A percentile compares a stretch with the other conserved stretches of the same genome.
Evolutionary conservation across 2,797 vertebrate species (phyloP).

Genomic region (Myotis pilosus): DNA sequence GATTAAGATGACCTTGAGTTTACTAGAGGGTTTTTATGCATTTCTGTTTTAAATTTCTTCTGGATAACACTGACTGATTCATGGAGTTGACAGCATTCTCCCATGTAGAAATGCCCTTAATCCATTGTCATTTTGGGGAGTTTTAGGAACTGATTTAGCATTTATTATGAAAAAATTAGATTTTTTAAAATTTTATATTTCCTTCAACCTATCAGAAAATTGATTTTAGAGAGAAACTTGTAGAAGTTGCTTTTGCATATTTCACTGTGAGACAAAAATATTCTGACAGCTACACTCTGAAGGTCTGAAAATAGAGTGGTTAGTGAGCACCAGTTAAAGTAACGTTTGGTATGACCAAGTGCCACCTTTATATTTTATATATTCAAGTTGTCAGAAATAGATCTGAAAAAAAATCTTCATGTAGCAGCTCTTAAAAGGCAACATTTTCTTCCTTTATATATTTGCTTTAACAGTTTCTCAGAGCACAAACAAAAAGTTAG

Average conservation of each 20-base stretch:
- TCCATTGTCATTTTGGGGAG: not conserved
- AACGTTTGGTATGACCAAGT: not conserved
- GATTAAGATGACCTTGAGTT: slow-evolving; percentile 45
- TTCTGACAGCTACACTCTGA: not conserved
- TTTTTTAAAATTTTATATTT: not conserved
- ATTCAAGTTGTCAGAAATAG: not conserved
- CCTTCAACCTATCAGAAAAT: not conserved
- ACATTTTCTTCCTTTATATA: slow-evolving; percentile 36
- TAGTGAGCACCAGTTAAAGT: not conserved
- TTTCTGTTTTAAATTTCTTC: slow-evolving; percentile 47
- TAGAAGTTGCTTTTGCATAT: slow-evolving; percentile 20
- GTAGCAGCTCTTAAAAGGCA: not conserved
- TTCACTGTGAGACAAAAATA: slow-evolving; percentile 38
- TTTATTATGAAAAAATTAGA: not conserved
- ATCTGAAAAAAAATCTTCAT: not conserved
- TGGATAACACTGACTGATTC: not conserved
- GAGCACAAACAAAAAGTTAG: slow-evolving; percentile 16
- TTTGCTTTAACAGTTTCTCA: slow-evolving; percentile 20
- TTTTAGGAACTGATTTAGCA: slow-evolving; percentile 6
- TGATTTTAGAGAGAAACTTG: slow-evolving; percentile 35
- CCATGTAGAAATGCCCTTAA: slow-evolving; percentile 15
- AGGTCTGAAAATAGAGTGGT: not conserved
- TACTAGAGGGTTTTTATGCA: not conserved
- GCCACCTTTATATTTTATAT: not conserved
- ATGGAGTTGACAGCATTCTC: slow-evolving; percentile 21